These are phyloP conservation scores for Harpagoxenus sublaevis DNA, from an alignment of 2,888 invertebrate genomes.

Conservation along the genomic window DNA sequence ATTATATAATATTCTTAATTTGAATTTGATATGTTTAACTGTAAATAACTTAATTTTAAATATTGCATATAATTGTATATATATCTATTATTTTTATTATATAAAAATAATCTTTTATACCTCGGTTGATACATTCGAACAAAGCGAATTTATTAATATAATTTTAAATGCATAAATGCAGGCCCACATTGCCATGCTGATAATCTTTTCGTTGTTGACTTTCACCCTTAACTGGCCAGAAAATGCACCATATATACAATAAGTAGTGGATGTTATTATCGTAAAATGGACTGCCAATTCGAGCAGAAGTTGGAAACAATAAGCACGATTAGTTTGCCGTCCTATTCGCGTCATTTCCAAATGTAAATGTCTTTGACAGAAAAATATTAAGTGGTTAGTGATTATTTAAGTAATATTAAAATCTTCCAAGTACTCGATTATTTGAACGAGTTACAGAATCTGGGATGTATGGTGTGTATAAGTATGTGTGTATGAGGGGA, in stretches of 20 bases:
- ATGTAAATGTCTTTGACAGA: conserved; percentile 20
- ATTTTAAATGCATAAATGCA: conserved; percentile 5
- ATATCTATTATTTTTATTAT: not conserved
- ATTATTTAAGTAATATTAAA: not conserved
- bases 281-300: conserved; percentile 33
- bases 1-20: not conserved
- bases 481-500: too few species aligned
- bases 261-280: not conserved
- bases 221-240: not conserved
- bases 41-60: not conserved
- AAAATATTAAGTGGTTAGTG: not conserved
- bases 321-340: not conserved
- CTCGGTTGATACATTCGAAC: conserved; percentile 5
- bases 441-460: not conserved
- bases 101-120: conserved; percentile 14
- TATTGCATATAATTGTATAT: conserved; percentile 2
- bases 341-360: conserved; percentile 21
- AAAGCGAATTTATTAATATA: conserved; percentile 19
- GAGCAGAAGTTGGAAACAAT: conserved; percentile 12
- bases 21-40: not conserved
- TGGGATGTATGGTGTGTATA: not conserved
- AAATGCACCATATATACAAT: conserved; percentile 1
- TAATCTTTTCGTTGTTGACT: not conserved
- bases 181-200: not conserved
- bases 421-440: not conserved